Conservation (phyloP, 2,113 vertebrate species). For the Chlorodrepanis virens region DNA sequence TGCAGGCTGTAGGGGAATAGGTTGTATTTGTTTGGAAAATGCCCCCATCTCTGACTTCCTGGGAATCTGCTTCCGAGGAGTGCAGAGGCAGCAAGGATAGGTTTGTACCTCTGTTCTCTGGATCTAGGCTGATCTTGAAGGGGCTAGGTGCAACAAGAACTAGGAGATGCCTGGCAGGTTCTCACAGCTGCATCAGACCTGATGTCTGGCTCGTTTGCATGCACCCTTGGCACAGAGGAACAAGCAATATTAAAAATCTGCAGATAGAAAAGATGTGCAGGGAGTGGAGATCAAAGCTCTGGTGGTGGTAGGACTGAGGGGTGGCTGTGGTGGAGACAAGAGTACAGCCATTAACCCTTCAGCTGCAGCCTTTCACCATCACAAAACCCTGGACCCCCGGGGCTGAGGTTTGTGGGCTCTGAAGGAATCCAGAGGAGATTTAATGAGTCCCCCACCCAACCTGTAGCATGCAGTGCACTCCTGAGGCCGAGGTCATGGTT, state of each 20-base stretch:
- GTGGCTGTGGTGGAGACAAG: not conserved
- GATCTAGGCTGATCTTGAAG: not conserved
- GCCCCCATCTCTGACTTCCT: not conserved
- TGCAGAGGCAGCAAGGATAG: not conserved
- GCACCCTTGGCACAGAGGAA: not conserved
- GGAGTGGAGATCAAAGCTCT: not conserved
- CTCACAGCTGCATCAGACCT: not conserved
- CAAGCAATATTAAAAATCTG: not conserved
- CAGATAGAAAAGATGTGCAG: not conserved
- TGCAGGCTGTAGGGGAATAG: not conserved
- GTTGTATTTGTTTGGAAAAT: not conserved
- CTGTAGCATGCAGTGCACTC: not conserved
- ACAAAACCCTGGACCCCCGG: not conserved
- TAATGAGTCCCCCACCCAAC: not conserved
- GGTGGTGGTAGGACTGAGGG: not conserved
- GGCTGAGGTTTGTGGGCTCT: not conserved
- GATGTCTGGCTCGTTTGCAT: not conserved
- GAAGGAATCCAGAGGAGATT: not conserved
- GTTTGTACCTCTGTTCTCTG: not conserved
- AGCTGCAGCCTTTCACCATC: not conserved
- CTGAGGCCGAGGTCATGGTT: fast-evolving
- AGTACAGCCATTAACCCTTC: not conserved
- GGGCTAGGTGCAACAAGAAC: not conserved
- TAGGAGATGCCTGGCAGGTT: not conserved
- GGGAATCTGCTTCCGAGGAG: not conserved